Conservation (phyloP, 1,140 invertebrate genomes). For the Camponotus floridanus region DNA sequence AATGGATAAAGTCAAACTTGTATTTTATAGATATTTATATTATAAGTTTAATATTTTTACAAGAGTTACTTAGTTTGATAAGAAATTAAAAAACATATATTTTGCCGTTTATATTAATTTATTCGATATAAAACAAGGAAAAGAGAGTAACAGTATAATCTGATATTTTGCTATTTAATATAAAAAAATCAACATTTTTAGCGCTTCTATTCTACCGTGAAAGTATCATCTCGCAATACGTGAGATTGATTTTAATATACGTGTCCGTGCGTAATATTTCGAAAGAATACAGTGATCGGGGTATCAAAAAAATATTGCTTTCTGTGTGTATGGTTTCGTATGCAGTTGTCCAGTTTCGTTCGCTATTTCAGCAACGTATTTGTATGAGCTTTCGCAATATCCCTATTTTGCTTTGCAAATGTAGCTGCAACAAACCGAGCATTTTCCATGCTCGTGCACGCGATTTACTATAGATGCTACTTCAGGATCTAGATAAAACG, state of each 20-base stretch:
- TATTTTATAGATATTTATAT: background rate
- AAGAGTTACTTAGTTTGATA: background rate
- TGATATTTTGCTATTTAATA: background rate
- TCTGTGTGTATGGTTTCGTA: background rate
- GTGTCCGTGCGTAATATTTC: background rate
- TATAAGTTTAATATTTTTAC: background rate
- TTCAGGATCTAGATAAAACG: background rate
- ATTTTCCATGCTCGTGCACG: conserved; percentile 15
- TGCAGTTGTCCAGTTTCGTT: conserved; percentile 27
- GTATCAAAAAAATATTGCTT: conserved; percentile 45
- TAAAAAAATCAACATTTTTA: background rate
- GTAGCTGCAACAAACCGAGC: conserved; percentile 32
- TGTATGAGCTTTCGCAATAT: conserved; percentile 46
- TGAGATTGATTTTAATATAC: conserved; percentile 14
- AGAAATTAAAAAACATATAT: background rate
- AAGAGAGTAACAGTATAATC: background rate
- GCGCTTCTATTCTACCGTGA: background rate
- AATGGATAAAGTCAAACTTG: background rate
- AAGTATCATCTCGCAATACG: conserved; percentile 7
- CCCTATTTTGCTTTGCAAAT: conserved; percentile 49
- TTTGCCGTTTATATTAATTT: background rate
- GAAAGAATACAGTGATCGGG: conserved; percentile 2
- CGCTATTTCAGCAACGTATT: conserved; percentile 32
- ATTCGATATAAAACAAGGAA: background rate
- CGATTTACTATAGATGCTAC: background rate